Percentiles rank a stretch among this genome's conserved stretches.
These are phyloP conservation scores for Protonibea diacanthus DNA, from an alignment of 2,797 vertebrate genomes.

Conservation along the genomic window DNA sequence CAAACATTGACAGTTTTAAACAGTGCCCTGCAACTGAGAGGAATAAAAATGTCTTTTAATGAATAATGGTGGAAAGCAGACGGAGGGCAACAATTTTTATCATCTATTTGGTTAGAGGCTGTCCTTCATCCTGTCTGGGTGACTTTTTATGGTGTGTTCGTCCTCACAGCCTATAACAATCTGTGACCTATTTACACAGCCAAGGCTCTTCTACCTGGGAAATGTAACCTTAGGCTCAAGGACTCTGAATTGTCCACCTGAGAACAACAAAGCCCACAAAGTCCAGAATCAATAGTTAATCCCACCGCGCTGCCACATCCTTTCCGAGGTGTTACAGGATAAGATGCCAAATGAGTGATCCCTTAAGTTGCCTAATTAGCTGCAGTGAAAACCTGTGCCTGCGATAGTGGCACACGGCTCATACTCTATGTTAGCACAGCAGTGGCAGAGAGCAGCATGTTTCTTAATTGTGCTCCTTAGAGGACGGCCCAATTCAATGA, in stretches of 20 bases:
- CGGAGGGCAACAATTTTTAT: conserved; percentile 57
- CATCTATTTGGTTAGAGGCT: conserved; percentile 62
- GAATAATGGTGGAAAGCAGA: conserved; percentile 56
- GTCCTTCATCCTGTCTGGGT: conserved; percentile 71
- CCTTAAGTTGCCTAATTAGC: conserved; percentile 52
- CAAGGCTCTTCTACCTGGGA: conserved; percentile 54
- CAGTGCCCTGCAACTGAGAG: conserved; percentile 38
- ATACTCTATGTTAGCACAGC: conserved; percentile 41
- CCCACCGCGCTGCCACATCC: conserved; percentile 40
- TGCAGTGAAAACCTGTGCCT: conserved; percentile 32
- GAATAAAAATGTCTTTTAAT: conserved; percentile 52
- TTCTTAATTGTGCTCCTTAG: conserved; percentile 75
- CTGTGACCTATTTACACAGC: conserved; percentile 76
- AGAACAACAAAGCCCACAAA: conserved; percentile 50
- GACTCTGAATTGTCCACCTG: conserved; percentile 55
- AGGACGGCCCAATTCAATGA: conserved; percentile 74
- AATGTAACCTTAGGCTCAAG: conserved; percentile 63
- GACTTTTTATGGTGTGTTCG: conserved; percentile 66
- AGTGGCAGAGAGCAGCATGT: conserved; percentile 59
- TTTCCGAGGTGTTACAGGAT: conserved; percentile 21
- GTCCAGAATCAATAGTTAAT: conserved; percentile 57
- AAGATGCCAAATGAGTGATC: conserved; percentile 59
- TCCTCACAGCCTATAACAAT: conserved; percentile 62
- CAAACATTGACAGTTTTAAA: conserved; percentile 56
- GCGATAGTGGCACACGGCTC: conserved; percentile 43